Conservation (phyloP, 2,797 vertebrate species). For the Siniperca obscura region DNA sequence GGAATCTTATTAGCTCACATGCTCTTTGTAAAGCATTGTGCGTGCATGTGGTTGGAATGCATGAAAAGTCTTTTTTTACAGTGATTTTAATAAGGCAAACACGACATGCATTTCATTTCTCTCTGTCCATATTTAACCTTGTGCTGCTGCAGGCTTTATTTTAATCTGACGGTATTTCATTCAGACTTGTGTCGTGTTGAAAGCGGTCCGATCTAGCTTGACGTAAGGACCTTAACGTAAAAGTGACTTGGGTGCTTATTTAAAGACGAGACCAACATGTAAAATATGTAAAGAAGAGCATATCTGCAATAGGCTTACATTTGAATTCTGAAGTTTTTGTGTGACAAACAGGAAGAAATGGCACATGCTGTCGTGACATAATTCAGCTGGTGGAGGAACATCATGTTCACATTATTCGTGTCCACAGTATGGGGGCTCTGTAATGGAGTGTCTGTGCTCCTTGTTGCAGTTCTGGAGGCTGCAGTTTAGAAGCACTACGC, state of each 20-base stretch:
- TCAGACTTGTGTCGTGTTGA: neutral
- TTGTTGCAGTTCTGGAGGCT: conserved; percentile 22
- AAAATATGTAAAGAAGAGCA: neutral
- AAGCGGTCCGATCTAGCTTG: neutral
- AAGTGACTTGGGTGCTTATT: neutral
- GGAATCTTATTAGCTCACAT: neutral
- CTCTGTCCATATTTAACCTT: neutral
- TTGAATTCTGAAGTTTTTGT: conserved; percentile 14
- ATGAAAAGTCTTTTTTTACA: neutral
- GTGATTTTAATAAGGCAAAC: neutral
- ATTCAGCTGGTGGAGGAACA: conserved; percentile 19
- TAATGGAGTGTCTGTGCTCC: conserved; percentile 26
- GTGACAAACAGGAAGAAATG: conserved; percentile 5
- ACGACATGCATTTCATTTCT: neutral
- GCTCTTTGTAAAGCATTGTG: neutral
- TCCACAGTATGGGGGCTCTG: conserved; percentile 15
- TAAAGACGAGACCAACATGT: neutral
- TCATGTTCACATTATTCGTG: conserved; percentile 35
- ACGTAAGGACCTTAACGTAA: neutral
- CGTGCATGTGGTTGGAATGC: neutral
- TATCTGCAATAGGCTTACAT: neutral
- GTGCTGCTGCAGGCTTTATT: neutral
- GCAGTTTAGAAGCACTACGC: conserved; percentile 8
- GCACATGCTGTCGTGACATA: conserved; percentile 9
- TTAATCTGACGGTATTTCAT: neutral